These are phyloP conservation scores for Smutsia gigantea DNA, from an alignment of 2,797 vertebrate species.

Conservation along the genomic window DNA sequence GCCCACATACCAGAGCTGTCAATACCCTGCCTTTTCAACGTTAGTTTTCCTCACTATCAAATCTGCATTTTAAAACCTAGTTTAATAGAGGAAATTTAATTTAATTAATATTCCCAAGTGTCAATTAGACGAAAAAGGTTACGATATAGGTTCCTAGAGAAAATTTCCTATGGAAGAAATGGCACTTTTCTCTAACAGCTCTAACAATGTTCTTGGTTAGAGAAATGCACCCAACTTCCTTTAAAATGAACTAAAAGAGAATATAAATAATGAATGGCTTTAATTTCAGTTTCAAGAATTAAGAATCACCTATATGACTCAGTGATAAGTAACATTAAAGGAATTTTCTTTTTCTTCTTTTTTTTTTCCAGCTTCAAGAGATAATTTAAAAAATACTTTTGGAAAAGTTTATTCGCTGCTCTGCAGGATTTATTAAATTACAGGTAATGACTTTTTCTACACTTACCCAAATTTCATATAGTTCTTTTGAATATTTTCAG, in stretches of 20 bases:
- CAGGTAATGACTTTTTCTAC: not conserved
- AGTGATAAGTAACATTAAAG: not conserved
- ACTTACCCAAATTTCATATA: not conserved
- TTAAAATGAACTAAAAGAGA: constrained; percentile 13
- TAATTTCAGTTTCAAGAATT: constrained; percentile 39
- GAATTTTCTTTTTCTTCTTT: not conserved
- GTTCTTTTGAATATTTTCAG: not conserved
- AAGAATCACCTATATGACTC: not conserved
- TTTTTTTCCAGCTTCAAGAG: not conserved
- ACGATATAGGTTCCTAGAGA: not conserved
- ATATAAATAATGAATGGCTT: not conserved
- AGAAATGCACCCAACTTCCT: not conserved
- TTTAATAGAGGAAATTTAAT: not conserved
- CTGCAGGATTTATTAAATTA: not conserved
- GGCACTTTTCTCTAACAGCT: not conserved
- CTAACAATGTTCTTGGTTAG: not conserved
- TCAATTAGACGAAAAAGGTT: not conserved
- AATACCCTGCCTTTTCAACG: not conserved
- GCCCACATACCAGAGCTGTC: not conserved
- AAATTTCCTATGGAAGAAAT: not conserved
- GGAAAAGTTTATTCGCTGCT: not conserved
- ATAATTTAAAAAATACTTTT: not conserved
- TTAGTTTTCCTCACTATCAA: not conserved
- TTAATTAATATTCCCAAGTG: not conserved
- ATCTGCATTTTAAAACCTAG: not conserved